A percentile compares a stretch with the other conserved stretches of the same genome.
These are phyloP conservation scores for Phaenicophaeus curvirostris DNA, from an alignment of 2,797 vertebrate species.

Conservation along the genomic window DNA sequence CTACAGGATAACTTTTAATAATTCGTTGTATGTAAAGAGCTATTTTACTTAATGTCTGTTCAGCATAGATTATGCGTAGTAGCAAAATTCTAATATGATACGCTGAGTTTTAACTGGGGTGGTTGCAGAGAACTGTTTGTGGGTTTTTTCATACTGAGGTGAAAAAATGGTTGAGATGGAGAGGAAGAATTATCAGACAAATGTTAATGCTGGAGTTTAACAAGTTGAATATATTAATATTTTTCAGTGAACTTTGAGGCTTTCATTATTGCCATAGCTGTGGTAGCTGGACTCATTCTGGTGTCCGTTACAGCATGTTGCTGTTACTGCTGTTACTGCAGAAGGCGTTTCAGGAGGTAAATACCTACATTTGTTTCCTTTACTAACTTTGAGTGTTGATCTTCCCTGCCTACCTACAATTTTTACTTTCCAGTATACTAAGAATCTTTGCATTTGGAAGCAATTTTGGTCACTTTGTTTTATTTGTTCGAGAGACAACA, in stretches of 20 bases:
- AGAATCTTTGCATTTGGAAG: neutral
- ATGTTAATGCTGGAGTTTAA: neutral
- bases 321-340: constrained; percentile 85
- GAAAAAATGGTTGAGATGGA: neutral
- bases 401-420: neutral
- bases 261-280: constrained; percentile 84
- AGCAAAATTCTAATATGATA: neutral
- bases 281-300: constrained; percentile 80
- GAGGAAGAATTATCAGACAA: neutral
- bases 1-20: neutral
- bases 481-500: neutral
- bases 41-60: neutral
- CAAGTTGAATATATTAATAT: constrained; percentile 12
- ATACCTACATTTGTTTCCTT: neutral
- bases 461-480: neutral
- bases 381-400: neutral
- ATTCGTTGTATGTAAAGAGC: neutral
- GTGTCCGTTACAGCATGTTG: constrained; percentile 79
- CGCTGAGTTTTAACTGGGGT: neutral
- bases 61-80: neutral
- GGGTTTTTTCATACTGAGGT: neutral
- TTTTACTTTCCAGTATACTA: neutral
- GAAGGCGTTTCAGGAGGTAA: constrained; percentile 77
- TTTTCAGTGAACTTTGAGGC: constrained; percentile 88
- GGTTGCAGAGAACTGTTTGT: neutral